Evolutionary conservation across 2,888 invertebrate genomes (phyloP).

Genomic region (Thyatira batis): DNA sequence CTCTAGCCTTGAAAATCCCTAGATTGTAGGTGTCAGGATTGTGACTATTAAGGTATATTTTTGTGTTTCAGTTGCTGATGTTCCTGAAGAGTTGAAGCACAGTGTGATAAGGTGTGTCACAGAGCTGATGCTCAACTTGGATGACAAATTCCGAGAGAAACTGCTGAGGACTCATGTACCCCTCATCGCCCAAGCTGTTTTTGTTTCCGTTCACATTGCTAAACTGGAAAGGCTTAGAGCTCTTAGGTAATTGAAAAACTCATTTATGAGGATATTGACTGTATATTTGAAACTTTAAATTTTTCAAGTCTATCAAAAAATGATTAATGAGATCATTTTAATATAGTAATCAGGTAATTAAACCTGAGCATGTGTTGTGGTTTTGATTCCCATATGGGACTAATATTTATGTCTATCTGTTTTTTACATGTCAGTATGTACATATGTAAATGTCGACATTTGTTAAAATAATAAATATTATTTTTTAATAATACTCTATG

Average conservation of each 20-base stretch:
- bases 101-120: slow-evolving; percentile 80
- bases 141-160: slow-evolving; percentile 81
- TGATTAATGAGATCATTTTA: neutral
- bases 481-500: no score
- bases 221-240: slow-evolving; percentile 84
- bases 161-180: slow-evolving; percentile 77
- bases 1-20: no score
- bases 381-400: no score
- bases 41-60: neutral
- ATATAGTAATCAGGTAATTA: no score
- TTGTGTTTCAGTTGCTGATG: slow-evolving; percentile 72
- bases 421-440: no score
- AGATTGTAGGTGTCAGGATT: neutral
- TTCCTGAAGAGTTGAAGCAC: slow-evolving; percentile 85
- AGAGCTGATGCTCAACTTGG: slow-evolving; percentile 71
- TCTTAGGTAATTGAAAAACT: slow-evolving; percentile 82
- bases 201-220: slow-evolving; percentile 84
- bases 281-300: no score
- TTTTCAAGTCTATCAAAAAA: no score
- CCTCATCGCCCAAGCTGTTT: slow-evolving; percentile 85
- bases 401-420: no score
- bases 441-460: no score
- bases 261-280: no score
- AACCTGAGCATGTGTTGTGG: no score
- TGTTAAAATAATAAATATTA: no score